Evolutionary conservation across 2,797 vertebrate genomes (phyloP), one percentile per base, ranked within the genome.

Genomic region (Poecilia wingei): DNA sequence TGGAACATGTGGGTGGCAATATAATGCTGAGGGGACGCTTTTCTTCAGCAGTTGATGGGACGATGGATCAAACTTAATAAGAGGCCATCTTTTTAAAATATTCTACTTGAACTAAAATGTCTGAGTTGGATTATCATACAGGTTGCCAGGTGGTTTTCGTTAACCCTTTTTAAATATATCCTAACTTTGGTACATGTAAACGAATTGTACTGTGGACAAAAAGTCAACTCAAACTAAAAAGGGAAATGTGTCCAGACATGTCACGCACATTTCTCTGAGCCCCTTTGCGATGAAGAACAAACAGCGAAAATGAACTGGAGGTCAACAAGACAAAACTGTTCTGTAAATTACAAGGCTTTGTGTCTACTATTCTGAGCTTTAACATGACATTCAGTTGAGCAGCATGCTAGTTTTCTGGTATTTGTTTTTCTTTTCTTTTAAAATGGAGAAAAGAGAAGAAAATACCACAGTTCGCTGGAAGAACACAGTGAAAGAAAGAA

Each of bases 301-400:
- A 81, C 4, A 91, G 89, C 90, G 93, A 91, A 90, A 82, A 91
- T 87, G 86, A 93, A 91, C 89, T 89, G 91, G 90, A 92, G 87
- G 85, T 92, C 90, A 90, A 91, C 92, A 94, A 93, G 91, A 95
- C 92, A 94, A 95, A 95, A 85, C 89, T 91, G 84, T 90, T 93
- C 88, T 81, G 89, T 79, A 94, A 95, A 95, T 96, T 93, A 94
- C 93, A 95, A 94, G 94, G 91, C 89, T 89, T 93, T 92, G 77
- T 92, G 81, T 92, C 93, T 91, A 91, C 94, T 95, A 94, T 95
- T 96, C 91, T 93, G 85, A 94, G 88, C 92, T 87, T 59, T 66
- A 88, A 93, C 89, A 88, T 83, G 85, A 92, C 89, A 90, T 86
- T 79, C 86, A 77, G 85, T 85, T 85, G 84, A 74, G 84, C 88